These are phyloP conservation scores for Vanessa tameamea DNA, from an alignment of 1,140 invertebrate species.

Conservation along the genomic window DNA sequence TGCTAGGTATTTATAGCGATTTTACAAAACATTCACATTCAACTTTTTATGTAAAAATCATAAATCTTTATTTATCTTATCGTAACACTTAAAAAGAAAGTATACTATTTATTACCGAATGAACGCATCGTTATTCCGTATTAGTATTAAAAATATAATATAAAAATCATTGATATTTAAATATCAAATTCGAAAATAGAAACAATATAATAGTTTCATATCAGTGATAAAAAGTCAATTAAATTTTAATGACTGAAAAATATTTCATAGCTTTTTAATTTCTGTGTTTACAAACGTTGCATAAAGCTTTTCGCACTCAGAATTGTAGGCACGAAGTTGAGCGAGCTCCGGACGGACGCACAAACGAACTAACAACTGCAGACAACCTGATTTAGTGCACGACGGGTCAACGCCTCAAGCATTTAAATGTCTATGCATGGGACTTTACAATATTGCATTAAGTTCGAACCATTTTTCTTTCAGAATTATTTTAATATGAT, in stretches of 20 bases:
- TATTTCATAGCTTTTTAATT: not conserved
- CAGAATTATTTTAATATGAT: not conserved
- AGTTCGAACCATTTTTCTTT: conserved; percentile 17
- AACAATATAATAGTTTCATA: not conserved
- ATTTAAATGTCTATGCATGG: conserved; percentile 30
- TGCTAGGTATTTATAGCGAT: not conserved
- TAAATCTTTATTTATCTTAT: not conserved
- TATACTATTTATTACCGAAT: not conserved
- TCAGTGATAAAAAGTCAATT: not conserved
- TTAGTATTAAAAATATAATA: not conserved
- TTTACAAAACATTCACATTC: not conserved
- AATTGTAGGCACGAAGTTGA: conserved; percentile 20
- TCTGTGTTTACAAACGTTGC: not conserved
- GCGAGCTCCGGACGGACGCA: conserved; percentile 33
- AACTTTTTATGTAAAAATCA: not conserved
- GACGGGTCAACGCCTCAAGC: conserved; percentile 48
- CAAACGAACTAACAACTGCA: conserved; percentile 57
- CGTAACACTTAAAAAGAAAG: not conserved
- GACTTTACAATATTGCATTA: conserved; percentile 15
- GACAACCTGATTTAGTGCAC: conserved; percentile 66
- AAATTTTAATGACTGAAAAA: not conserved
- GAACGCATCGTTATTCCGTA: not conserved
- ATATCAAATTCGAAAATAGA: no score
- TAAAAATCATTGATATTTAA: no score
- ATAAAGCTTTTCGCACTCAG: conserved; percentile 21